Evolutionary conservation across 2,888 invertebrate species (phyloP).

Genomic region (Scrobipalpa atriplicella): DNA sequence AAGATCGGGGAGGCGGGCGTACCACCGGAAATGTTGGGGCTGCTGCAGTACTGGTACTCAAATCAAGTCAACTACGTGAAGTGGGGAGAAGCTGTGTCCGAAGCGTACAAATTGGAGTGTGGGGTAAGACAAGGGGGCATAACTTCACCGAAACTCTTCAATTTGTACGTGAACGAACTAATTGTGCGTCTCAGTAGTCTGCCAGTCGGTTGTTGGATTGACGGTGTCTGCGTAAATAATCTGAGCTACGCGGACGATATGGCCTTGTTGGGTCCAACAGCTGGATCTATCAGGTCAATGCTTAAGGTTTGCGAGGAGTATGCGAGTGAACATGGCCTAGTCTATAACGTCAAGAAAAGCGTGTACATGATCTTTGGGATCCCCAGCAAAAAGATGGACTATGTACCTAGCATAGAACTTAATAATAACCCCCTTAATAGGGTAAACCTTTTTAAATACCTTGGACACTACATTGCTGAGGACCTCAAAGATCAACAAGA

Average conservation of each 20-base stretch:
- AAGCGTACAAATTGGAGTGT: slow-evolving; percentile 18
- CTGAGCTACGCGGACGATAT: slow-evolving; percentile 17
- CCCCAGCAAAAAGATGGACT: not conserved
- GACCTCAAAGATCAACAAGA: not conserved
- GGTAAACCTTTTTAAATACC: not conserved
- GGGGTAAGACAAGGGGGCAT: slow-evolving; percentile 25
- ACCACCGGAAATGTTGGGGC: not conserved
- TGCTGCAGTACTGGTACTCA: slow-evolving; percentile 1
- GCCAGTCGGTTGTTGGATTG: slow-evolving; percentile 11
- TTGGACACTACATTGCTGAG: slow-evolving; percentile 11
- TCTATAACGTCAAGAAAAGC: not conserved
- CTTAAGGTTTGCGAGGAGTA: not conserved
- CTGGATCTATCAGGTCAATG: not conserved
- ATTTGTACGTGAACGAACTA: slow-evolving; percentile 18
- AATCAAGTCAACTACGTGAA: slow-evolving; percentile 12
- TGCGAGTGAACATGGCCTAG: not conserved
- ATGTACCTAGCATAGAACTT: not conserved
- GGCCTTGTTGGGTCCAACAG: not conserved
- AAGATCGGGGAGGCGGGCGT: not conserved
- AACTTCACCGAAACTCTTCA: slow-evolving; percentile 14
- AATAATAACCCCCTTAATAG: not conserved
- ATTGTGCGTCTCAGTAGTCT: slow-evolving; percentile 19
- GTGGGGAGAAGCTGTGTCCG: not conserved
- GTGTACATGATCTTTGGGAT: not conserved
- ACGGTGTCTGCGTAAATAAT: slow-evolving; percentile 13